Evolutionary conservation across 2,797 vertebrate species (phyloP), one percentile per base, ranked within the genome.

Genomic region (Enteromius trimaculatus): DNA sequence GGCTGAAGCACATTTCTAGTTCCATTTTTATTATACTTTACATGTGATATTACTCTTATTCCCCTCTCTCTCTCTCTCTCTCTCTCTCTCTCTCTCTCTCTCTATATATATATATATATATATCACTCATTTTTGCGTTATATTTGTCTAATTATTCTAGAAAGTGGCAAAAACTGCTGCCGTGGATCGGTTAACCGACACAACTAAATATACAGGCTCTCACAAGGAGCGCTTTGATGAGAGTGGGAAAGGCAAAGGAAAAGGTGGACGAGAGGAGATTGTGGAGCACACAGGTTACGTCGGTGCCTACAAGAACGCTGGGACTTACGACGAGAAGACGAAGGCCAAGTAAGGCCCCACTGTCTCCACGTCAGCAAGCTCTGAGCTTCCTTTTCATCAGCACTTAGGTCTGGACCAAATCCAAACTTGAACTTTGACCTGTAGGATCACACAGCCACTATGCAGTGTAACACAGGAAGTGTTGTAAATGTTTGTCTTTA

Each of bases 181-280:
- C 0, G 94, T 98, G 91, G 97, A 97, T 86, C 94, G 97, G 47
- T 94, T 98, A 89, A 99, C 98, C 0, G 98, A 99, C 90, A 96
- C 97, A 3, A 88, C 96, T 86, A 96, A 96, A 86, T 99, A 98
- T 93, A 99, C 98, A 0, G 98, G 98, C 0, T 97, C 97, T 0
- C 97, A 98, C 91, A 98, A 97, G 91, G 97, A 97, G 70, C 97
- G 98, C 70, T 99, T 99, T 0, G 96, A 98, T 0, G 94, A 96
- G 85, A 95, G 87, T 0, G 98, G 97, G 55, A 95, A 94, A 80
- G 98, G 98, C 71, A 96, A 94, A 90, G 98, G 98, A 23, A 97
- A 96, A 11, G 93, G 95, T 0, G 98, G 97, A 0, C 94, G 98
- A 0, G 97, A 99, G 91, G 96, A 96, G 89, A 88, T 97, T 8